A percentile compares a stretch with the other conserved stretches of the same genome.
phyloP scores from a whole-genome alignment of 2,113 vertebrate genomes.

The Sinocyclocheilus rhinocerous region DNA sequence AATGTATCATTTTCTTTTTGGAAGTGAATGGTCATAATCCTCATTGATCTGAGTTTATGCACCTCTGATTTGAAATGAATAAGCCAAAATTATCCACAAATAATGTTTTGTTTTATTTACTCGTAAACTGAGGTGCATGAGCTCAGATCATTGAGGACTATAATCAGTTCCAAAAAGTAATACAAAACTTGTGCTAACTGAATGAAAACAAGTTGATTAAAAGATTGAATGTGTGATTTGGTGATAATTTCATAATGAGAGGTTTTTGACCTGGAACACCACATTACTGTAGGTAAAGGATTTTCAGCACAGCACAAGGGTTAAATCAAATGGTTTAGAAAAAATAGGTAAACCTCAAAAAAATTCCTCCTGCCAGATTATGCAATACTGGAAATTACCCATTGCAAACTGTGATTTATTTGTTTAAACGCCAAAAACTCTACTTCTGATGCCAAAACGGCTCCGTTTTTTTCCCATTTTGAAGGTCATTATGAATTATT shows the following conservation, averaged over 20 bases:
- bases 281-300: no score
- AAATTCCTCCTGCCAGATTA: constrained; percentile 40
- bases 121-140: no score
- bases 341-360: constrained; percentile 34
- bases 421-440: constrained; percentile 42
- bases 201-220: neutral
- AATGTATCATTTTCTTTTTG: no score
- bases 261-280: neutral
- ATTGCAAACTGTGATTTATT: constrained; percentile 53
- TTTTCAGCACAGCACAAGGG: no score
- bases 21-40: no score
- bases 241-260: neutral
- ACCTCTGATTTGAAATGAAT: no score
- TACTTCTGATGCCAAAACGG: constrained; percentile 50
- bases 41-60: no score
- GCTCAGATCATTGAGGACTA: no score
- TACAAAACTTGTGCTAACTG: neutral
- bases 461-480: constrained; percentile 32
- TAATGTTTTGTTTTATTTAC: no score
- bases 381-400: constrained; percentile 59
- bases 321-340: constrained; percentile 37
- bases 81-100: neutral
- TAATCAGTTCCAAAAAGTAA: no score
- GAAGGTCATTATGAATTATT: constrained; percentile 36
- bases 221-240: neutral